Conservation (phyloP, 1,140 invertebrate genomes). For the Mya arenaria region DNA sequence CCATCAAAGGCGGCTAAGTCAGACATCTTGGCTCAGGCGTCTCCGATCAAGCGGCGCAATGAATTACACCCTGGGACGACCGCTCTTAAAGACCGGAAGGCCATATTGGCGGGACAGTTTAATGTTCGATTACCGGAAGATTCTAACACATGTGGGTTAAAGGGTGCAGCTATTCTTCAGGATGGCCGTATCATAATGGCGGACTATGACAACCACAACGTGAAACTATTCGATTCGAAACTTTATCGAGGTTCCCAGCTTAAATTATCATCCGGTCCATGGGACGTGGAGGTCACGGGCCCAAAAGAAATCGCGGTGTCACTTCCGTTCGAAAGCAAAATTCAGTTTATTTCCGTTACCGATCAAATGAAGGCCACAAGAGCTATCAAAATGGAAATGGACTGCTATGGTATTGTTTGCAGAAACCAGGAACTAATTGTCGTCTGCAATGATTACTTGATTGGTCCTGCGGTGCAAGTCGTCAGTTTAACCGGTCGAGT, state of each 20-base stretch:
- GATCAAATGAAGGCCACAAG: constrained; percentile 36
- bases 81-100: constrained; percentile 16
- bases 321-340: constrained; percentile 53
- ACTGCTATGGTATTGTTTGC: constrained; percentile 50
- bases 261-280: constrained; percentile 38
- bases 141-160: constrained; percentile 25
- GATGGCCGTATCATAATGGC: constrained; percentile 41
- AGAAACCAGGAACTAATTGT: constrained; percentile 51
- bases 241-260: constrained; percentile 44
- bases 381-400: constrained; percentile 48
- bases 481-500: constrained; percentile 46
- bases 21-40: constrained; percentile 28
- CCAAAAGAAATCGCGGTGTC: constrained; percentile 47
- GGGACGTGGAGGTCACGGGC: constrained; percentile 48
- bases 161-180: constrained; percentile 26
- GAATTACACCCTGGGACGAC: constrained; percentile 8
- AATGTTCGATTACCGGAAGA: constrained; percentile 45
- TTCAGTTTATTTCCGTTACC: constrained; percentile 46
- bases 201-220: constrained; percentile 55
- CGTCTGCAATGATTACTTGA: constrained; percentile 53
- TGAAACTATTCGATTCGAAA: constrained; percentile 49
- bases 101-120: constrained; percentile 41
- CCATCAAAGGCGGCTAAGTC: not conserved
- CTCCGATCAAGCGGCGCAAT: constrained; percentile 31
- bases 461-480: constrained; percentile 45